Base-by-base conservation (phyloP, 2,888 invertebrate genomes). In the Troglohyphantes excavatus region DNA sequence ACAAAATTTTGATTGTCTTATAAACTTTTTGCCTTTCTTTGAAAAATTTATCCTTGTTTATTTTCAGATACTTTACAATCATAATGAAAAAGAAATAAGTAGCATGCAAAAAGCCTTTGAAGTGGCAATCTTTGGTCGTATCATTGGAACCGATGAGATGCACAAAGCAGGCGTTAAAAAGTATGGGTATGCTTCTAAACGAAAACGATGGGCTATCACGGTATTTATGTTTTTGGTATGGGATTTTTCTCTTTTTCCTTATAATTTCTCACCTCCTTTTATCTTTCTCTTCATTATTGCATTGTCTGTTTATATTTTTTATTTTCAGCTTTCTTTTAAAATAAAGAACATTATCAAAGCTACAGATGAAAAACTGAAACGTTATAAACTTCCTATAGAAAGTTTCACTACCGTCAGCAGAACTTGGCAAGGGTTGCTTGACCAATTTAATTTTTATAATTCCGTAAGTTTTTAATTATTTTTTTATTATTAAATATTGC, bases 131-230 rank as follows among this genome's bases (percentile, higher is more conserved):
- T 90, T 90, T 65, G 90, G 90, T 2, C 70, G 84, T 17, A 6
- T 29, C 72, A 61, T 90, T 13, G 63, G 70, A 17, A 84, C 63
- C 27, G 79, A 84, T 53, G 67, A 79, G 19, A 90, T 90, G 76
- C 90, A 90, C 39, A 46, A 84, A 59, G 78, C 61, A 23, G 90
- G 84, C 11, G 27, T 90, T 9, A 83, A 90, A 39, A 84, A 68
- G 73, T 84, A 76, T 65, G 90, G 90, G 0, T 89, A 89, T 27
- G 26, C 33, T 19, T 21, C 75, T 26, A 70, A 53, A 39, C 26
- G 19, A 43, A 43, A 19, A 17, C 81, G 23, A 11, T 29, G 43
- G 19, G 11, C 29, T 9, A 2, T 67, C 2, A 29, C 65, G 17
- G 3, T 27, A 19, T 68, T 53, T 29, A 21, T 81, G 11, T 53